These are phyloP conservation scores for Dasysyrphus albostriatus DNA, from an alignment of 2,888 invertebrate species.

Conservation along the genomic window DNA sequence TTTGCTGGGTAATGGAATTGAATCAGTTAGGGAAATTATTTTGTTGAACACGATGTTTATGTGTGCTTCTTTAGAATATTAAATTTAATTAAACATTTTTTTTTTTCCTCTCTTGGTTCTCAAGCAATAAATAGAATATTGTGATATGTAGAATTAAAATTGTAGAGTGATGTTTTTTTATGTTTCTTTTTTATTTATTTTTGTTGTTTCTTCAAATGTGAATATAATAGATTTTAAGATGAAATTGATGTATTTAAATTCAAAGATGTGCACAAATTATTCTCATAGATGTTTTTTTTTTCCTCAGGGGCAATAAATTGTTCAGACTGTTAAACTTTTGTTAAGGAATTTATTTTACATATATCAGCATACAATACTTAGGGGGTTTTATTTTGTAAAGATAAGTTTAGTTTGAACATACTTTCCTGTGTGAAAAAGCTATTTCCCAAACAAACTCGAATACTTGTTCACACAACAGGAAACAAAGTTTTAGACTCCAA, in stretches of 20 bases:
- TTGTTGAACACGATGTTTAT: background rate
- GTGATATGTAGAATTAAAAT: slow-evolving; percentile 15
- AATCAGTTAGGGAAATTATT: slow-evolving; percentile 27
- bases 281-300: background rate
- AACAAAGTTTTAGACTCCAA: too few species aligned
- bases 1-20: slow-evolving; percentile 19
- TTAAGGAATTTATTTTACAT: too few species aligned
- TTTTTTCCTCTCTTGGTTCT: background rate
- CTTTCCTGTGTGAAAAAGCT: too few species aligned
- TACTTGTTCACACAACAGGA: too few species aligned
- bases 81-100: background rate
- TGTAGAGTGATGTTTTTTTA: background rate
- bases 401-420: too few species aligned
- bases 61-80: slow-evolving; percentile 5
- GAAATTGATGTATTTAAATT: too few species aligned
- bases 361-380: too few species aligned
- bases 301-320: background rate
- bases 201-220: background rate
- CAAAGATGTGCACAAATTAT: background rate
- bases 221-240: slow-evolving; percentile 1
- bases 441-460: too few species aligned
- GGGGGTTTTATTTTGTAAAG: too few species aligned
- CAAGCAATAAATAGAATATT: slow-evolving; percentile 11
- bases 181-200: background rate
- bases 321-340: too few species aligned